Percentiles rank a stretch among this genome's conserved stretches.
Conservation (phyloP, 1,140 invertebrate genomes). For the Papilio polyxenes region DNA sequence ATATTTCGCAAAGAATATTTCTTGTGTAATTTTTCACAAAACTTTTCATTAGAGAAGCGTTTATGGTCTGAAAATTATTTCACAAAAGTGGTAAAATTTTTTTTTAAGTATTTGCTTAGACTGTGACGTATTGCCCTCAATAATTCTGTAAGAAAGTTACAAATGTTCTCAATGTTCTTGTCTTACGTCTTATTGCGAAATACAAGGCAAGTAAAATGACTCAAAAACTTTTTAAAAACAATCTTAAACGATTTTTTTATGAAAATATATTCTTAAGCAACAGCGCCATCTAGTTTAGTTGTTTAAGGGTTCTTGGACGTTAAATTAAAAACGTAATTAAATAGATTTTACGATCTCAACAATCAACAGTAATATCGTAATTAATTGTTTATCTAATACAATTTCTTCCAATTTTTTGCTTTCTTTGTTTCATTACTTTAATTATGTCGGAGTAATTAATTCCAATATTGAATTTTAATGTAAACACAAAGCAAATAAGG, state of each 20-base stretch:
- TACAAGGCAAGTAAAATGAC: background rate
- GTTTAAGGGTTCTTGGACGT: background rate
- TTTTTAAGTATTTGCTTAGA: conserved; percentile 4
- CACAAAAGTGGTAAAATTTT: conserved; percentile 21
- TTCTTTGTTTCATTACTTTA: conserved; percentile 3
- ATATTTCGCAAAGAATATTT: background rate
- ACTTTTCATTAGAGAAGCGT: conserved; percentile 6
- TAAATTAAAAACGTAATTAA: background rate
- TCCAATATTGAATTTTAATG: conserved; percentile 9
- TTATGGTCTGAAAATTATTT: conserved; percentile 24
- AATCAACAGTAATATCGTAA: background rate
- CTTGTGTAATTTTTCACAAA: conserved; percentile 6
- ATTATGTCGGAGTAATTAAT: conserved; percentile 2
- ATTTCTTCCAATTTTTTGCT: background rate
- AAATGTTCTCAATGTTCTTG: background rate
- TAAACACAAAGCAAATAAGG: background rate
- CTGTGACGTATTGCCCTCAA: conserved; percentile 13
- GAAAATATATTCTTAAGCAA: background rate
- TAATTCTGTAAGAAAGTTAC: background rate
- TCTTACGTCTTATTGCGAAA: background rate
- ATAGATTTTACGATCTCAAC: background rate
- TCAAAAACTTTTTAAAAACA: no score
- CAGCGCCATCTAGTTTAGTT: background rate
- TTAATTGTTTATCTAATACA: background rate
- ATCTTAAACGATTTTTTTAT: background rate